phyloP scores from a whole-genome alignment of 2,888 invertebrate species.

The Nemapogon koenigi region DNA sequence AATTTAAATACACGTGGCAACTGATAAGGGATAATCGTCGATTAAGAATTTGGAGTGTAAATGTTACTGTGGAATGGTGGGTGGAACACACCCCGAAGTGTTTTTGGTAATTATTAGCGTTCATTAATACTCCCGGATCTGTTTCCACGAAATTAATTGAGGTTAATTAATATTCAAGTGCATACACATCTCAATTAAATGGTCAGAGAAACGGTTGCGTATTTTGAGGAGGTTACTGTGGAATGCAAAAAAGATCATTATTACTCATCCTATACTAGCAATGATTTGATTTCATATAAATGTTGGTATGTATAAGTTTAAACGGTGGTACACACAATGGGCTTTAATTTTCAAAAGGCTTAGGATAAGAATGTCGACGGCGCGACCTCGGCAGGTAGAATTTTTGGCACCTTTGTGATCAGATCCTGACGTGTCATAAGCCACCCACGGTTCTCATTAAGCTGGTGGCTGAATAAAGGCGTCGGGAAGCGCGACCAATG shows the following conservation, averaged over 20 bases:
- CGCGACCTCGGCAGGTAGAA: constrained; percentile 50
- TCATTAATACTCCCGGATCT: constrained; percentile 49
- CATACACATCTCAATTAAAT: constrained; percentile 57
- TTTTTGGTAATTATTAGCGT: constrained; percentile 17
- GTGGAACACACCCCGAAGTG: too few species aligned
- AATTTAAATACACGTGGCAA: too few species aligned
- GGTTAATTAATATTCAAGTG: constrained; percentile 59
- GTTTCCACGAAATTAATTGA: constrained; percentile 59
- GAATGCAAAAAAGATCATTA: constrained; percentile 1
- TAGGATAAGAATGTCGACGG: constrained; percentile 53
- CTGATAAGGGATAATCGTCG: too few species aligned
- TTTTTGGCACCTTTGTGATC: constrained; percentile 62
- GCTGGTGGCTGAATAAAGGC: constrained; percentile 60
- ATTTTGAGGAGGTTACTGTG: not conserved
- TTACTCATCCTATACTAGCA: too few species aligned
- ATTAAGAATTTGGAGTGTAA: too few species aligned
- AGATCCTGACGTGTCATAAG: constrained; percentile 59
- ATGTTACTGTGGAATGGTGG: too few species aligned
- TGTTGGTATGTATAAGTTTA: too few species aligned
- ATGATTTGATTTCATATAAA: too few species aligned
- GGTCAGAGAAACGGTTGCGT: constrained; percentile 15
- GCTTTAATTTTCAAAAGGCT: constrained; percentile 53
- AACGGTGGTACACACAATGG: constrained; percentile 37
- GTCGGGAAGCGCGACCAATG: constrained; percentile 24
- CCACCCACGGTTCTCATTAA: constrained; percentile 60